These are phyloP conservation scores for Melanocharis versteri DNA, from an alignment of 2,113 vertebrate species.

Conservation along the genomic window DNA sequence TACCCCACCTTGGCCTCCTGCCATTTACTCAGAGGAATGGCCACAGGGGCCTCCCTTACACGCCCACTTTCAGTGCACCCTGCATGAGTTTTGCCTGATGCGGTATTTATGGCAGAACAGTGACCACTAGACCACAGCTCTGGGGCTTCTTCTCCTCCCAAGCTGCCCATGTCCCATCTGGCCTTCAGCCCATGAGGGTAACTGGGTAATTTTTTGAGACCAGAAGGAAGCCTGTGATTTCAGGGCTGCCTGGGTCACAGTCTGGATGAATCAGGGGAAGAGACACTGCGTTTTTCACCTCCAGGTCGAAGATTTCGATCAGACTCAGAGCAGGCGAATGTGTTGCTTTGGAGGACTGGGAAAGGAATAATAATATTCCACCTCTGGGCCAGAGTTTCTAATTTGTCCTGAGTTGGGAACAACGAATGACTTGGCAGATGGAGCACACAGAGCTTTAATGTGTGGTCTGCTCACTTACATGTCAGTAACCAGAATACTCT, in stretches of 20 bases:
- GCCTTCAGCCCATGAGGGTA: background rate
- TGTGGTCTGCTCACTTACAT: conserved; percentile 59
- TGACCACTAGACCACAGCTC: background rate
- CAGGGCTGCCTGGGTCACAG: background rate
- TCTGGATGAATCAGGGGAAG: background rate
- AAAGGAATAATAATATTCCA: conserved; percentile 30
- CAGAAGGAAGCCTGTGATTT: background rate
- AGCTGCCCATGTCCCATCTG: background rate
- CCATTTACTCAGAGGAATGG: background rate
- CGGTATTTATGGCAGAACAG: background rate
- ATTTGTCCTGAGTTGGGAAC: conserved; percentile 28
- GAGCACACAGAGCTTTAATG: conserved; percentile 35
- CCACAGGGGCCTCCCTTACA: background rate
- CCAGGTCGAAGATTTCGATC: conserved; percentile 21
- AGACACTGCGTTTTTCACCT: background rate
- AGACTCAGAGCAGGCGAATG: background rate
- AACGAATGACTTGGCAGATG: conserved; percentile 42
- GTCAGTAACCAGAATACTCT: conserved; percentile 36
- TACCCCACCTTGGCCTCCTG: background rate
- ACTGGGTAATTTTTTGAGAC: background rate
- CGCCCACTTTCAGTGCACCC: background rate
- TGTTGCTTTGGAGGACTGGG: conserved; percentile 2
- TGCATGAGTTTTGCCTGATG: background rate
- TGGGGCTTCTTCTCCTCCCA: background rate
- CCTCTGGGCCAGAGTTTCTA: conserved; percentile 26